Conservation (phyloP, 2,113 vertebrate genomes). For the Pterocles orientalis region DNA sequence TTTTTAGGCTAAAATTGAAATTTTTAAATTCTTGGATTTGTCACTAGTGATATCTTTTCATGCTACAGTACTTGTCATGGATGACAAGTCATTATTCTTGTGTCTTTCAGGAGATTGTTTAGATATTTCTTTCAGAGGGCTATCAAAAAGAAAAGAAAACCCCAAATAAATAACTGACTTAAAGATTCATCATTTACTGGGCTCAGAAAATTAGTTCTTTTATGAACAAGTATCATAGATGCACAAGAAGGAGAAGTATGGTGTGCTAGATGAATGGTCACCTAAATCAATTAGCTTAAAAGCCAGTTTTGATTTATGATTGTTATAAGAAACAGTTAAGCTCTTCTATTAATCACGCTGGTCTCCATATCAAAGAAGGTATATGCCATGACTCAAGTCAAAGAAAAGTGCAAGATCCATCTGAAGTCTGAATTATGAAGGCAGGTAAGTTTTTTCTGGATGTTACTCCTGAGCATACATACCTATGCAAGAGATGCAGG, state of each 20-base stretch:
- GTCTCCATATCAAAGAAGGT: background rate
- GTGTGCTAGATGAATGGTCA: background rate
- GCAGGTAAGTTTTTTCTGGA: background rate
- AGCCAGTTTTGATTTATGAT: background rate
- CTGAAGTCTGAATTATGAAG: background rate
- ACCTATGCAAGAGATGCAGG: background rate
- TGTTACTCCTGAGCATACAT: background rate
- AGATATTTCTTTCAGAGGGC: background rate
- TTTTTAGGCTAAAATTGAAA: background rate
- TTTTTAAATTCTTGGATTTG: background rate
- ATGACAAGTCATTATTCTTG: background rate
- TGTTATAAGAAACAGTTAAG: background rate
- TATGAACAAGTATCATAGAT: background rate
- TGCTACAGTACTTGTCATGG: background rate
- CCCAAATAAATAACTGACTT: background rate
- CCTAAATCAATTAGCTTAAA: background rate
- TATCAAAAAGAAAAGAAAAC: background rate
- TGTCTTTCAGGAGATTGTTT: background rate
- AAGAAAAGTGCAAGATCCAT: background rate
- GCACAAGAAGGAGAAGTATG: background rate
- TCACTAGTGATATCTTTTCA: background rate
- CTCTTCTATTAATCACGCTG: background rate
- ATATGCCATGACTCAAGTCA: background rate
- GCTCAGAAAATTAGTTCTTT: background rate
- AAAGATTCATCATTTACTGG: background rate